Base-by-base conservation (phyloP, 2,888 invertebrate species). In the Nomada fucata region DNA sequence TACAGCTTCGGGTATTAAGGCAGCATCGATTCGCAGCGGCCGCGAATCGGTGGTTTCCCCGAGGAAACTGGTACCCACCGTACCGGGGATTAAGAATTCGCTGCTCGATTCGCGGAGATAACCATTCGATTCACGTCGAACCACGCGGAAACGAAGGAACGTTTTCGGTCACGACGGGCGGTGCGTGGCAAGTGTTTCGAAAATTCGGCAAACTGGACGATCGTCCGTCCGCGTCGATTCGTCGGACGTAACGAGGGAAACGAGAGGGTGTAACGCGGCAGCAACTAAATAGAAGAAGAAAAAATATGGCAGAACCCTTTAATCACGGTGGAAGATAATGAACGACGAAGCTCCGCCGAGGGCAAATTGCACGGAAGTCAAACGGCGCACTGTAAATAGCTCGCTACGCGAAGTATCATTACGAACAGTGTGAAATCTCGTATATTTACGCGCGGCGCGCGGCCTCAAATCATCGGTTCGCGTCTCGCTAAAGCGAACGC, bases 41-140 rank as follows among this genome's bases (percentile, higher is more conserved):
- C 89, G 77, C 87, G 87, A 89, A 88, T 89, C 88, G 84, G 74
- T 26, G 87, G 87, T 88, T 88, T 85, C 85, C 78, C 55, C 77
- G 78, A 89, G 82, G 83, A 89, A 88, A 88, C 89, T 88, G 88
- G 86, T 88, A 88, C 89, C 85, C 83, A 84, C 20, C 76, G 82
- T 67, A 77, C 73, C 72, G 79, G 82, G 64, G 69, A 82, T 84
- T 50, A 82, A 78, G 87, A 87, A 88, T 88, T 82, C 79, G 82
- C 87, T 69, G 50, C 69, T 61, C 77, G 88, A 88, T 88, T 88
- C 88, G 69, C 76, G 88, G 88, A 88, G 88, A 88, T 86, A 88
- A 83, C 76, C 78, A 23, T 23, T 23, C 23, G 23, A 23, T 23
- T 23, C 23, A 23, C 23, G 23, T 69, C 87, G 83, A 85, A 87